Percentiles rank a stretch among this genome's conserved stretches.
phyloP scores from a whole-genome alignment of 1,140 invertebrate genomes.

The Aphis craccivora region DNA sequence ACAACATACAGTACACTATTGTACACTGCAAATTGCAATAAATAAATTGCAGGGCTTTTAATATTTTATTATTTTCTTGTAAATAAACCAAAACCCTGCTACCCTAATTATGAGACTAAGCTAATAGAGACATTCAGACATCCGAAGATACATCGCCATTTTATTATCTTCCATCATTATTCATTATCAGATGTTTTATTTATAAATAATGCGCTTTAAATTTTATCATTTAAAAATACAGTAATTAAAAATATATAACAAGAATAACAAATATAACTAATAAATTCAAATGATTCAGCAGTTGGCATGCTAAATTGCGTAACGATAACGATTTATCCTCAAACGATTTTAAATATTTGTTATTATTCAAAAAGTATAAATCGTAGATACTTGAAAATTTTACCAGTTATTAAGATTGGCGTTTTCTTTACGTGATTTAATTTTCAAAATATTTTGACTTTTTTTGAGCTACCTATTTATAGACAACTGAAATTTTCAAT shows the following conservation, averaged over 20 bases:
- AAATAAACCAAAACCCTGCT: not conserved
- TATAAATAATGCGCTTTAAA: not conserved
- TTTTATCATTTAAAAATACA: not conserved
- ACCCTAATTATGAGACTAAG: not conserved
- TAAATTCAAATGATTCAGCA: not conserved
- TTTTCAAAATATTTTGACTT: too few relatives aligned
- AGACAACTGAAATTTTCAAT: too few relatives aligned
- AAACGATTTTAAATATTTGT: too few relatives aligned
- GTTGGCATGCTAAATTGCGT: not conserved
- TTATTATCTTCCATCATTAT: not conserved
- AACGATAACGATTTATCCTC: too few relatives aligned
- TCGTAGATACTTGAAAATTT: too few relatives aligned
- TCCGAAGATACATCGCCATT: not conserved
- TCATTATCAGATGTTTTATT: not conserved
- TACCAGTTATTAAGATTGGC: too few relatives aligned
- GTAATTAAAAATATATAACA: not conserved
- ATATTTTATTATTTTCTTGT: not conserved
- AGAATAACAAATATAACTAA: not conserved
- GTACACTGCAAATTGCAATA: not conserved
- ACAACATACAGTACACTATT: not conserved
- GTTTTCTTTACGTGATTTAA: too few relatives aligned
- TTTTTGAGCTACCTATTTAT: too few relatives aligned
- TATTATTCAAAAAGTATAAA: too few relatives aligned
- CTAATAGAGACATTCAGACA: not conserved
- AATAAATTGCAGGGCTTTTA: not conserved